Evolutionary conservation across 2,797 vertebrate species (phyloP).

Genomic region (Bryconaethiops microstoma): DNA sequence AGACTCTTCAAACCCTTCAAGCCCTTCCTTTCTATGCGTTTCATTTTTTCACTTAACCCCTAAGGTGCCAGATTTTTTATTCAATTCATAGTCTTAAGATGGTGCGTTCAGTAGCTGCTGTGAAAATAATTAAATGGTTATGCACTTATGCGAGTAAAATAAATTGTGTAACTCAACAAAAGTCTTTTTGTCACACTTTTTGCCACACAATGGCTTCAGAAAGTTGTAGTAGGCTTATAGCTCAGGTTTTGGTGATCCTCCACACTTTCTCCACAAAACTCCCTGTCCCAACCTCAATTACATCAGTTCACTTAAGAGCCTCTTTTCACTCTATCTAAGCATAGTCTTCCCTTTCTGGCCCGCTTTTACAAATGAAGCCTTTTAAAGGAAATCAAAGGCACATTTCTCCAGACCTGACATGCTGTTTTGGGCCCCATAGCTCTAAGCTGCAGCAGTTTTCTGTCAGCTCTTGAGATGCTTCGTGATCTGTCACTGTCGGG

Average conservation of each 20-base stretch:
- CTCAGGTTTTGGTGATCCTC: background rate
- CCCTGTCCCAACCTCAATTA: conserved; percentile 9
- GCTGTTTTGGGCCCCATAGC: conserved; percentile 40
- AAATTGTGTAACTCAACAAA: background rate
- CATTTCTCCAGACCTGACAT: conserved; percentile 52
- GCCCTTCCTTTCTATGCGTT: background rate
- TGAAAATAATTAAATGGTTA: background rate
- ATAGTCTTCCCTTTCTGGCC: conserved; percentile 7
- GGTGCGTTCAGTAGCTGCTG: background rate
- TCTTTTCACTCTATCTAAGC: conserved; percentile 8
- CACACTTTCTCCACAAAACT: background rate
- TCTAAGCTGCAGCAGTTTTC: conserved; percentile 43
- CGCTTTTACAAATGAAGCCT: conserved; percentile 59
- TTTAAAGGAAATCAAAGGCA: conserved; percentile 68
- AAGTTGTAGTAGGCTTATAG: background rate
- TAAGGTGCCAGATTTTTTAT: background rate
- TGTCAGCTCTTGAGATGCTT: conserved; percentile 22
- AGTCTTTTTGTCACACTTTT: background rate
- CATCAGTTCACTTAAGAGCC: conserved; percentile 25
- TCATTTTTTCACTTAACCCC: background rate
- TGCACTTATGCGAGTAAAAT: background rate
- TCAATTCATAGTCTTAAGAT: background rate
- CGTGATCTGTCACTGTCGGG: conserved; percentile 69
- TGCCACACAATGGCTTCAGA: background rate
- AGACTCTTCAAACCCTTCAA: background rate